These are phyloP conservation scores for Miichthys miiuy DNA, from an alignment of 2,797 vertebrate genomes.

Conservation along the genomic window DNA sequence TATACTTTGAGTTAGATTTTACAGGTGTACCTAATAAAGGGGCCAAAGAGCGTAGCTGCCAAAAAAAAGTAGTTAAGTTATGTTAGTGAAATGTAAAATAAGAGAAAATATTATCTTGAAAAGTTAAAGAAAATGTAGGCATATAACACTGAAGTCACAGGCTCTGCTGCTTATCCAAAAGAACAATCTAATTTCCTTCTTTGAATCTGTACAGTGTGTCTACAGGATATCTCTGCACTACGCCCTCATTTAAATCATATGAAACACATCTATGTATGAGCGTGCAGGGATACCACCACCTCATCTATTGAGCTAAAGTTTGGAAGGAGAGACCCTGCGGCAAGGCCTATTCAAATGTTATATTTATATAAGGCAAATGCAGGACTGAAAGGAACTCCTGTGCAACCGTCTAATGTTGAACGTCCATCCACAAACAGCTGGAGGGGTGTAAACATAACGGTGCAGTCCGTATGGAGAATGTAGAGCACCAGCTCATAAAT, in stretches of 20 bases:
- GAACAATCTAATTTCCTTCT: constrained; percentile 7
- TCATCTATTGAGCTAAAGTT: constrained; percentile 35
- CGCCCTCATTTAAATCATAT: constrained; percentile 6
- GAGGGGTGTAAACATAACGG: constrained; percentile 43
- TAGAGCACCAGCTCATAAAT: constrained; percentile 61
- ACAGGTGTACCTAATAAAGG: background rate
- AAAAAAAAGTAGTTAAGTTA: background rate
- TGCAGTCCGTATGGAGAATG: constrained; percentile 40
- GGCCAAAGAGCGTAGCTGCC: background rate
- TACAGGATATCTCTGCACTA: background rate
- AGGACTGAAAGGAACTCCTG: constrained; percentile 38
- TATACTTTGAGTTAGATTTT: background rate
- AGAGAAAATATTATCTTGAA: background rate
- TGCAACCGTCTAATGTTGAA: constrained; percentile 28
- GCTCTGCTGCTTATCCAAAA: background rate
- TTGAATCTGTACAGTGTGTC: constrained; percentile 7
- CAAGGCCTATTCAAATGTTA: constrained; percentile 11
- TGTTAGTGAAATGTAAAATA: too few relatives aligned
- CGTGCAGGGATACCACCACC: constrained; percentile 4
- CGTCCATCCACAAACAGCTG: constrained; percentile 55
- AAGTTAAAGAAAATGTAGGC: background rate
- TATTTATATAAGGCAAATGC: constrained; percentile 31
- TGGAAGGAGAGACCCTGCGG: constrained; percentile 18
- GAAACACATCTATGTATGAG: constrained; percentile 9
- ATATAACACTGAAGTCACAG: background rate